phyloP scores from a whole-genome alignment of 35 echinoderm and acorn worm genomes.

The Strongylocentrotus purpuratus region DNA sequence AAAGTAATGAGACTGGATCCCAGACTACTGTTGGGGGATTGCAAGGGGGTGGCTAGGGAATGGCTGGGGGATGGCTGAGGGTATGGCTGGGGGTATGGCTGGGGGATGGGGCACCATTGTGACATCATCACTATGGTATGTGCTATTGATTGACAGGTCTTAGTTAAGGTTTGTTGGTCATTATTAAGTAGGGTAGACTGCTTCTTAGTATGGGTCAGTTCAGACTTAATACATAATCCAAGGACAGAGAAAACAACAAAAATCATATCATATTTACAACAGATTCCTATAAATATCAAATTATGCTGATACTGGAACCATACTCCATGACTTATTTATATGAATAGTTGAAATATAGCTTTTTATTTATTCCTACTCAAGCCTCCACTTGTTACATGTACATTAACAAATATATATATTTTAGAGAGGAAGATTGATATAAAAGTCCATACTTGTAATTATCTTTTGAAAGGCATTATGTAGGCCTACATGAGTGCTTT shows the following conservation, averaged over 20 bases:
- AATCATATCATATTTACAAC: neutral
- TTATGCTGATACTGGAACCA: too few species aligned
- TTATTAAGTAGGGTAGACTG: neutral
- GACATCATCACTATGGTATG: neutral
- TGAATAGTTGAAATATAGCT: too few species aligned
- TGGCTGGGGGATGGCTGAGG: neutral
- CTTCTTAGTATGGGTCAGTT: neutral
- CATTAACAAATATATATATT: too few species aligned
- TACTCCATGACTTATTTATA: too few species aligned
- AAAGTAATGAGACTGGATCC: neutral
- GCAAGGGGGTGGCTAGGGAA: too few species aligned
- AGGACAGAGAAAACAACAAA: neutral
- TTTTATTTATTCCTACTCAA: too few species aligned
- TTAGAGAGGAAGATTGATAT: too few species aligned
- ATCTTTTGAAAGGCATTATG: too few species aligned
- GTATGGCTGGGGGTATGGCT: neutral
- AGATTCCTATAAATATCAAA: too few species aligned
- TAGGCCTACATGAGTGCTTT: too few species aligned
- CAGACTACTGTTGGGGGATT: neutral
- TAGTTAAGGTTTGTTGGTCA: neutral
- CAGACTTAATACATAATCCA: neutral
- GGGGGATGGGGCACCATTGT: neutral
- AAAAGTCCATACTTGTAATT: too few species aligned
- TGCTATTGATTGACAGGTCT: constrained; percentile 11
- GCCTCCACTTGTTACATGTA: too few species aligned